Evolutionary conservation across 2,888 invertebrate genomes (phyloP), one percentile per base, ranked within the genome.

Genomic region (Eilema griseolum): DNA sequence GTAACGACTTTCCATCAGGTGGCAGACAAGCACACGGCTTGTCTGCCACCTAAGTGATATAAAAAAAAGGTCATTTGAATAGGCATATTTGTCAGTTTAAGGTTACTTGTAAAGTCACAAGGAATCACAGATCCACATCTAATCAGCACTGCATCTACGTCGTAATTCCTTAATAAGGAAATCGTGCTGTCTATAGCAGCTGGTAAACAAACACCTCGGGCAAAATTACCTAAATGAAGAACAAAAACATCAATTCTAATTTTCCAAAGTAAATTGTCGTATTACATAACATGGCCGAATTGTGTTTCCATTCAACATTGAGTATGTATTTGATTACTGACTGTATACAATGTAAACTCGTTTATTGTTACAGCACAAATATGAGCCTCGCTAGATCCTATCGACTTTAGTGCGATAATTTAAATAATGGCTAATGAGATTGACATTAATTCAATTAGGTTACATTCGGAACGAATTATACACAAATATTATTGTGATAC

Each of bases 321-420:
- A 73, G 64, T 69, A 67, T 73, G 61, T 59, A 62, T 64, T 67
- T 66, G 72, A 73, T 71, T 77, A 71, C 64, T 59, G 26, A 20
- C 56, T 46, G 61, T 71, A 67, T 71, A 76, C 73, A 70, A 72
- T 70, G 78, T 66, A 61, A 46, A 28, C 46, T 10, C 46, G 59
- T 62, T 69, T 73, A 66, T 76, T 73, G 67, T 72, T 62, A 26
- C 41, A 37, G 24, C 24, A 41, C 52, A 67, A 67, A 67, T 67
- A 61, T 61, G 12, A 26, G 37, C 12, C 26, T 56, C 16, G 24
- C 52, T 67, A 61, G 23, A 61, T 52, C 20, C 46, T 61, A 56
- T 33, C 52, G 37, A 33, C 31, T 61, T 67, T 67, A 28, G 67
- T 37, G 10, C 33, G 12, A 31, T n/a, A 52, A 52, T 62, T 56